Conservation (phyloP, 2,797 vertebrate genomes). For the Bothrops alternatus region DNA sequence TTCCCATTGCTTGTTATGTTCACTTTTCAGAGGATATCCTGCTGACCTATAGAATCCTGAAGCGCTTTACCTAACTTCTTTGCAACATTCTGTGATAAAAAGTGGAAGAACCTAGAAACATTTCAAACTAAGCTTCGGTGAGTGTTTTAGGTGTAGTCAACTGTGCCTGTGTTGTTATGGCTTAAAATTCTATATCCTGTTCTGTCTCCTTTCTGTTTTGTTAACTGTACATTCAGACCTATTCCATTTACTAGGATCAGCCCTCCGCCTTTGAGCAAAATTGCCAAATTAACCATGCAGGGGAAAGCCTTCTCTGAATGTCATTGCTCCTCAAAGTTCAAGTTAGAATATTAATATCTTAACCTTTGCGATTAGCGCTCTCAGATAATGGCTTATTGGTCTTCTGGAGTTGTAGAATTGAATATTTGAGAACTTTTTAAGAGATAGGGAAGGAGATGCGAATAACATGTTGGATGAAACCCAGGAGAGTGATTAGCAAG, state of each 20-base stretch:
- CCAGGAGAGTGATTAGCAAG: constrained; percentile 12
- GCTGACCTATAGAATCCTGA: neutral
- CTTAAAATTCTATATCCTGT: neutral
- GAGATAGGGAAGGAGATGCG: neutral
- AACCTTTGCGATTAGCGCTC: constrained; percentile 56
- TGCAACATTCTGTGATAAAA: neutral
- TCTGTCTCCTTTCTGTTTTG: neutral
- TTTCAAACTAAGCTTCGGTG: neutral
- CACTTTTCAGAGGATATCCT: neutral
- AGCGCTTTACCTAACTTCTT: neutral
- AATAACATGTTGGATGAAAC: constrained; percentile 7
- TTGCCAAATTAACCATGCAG: neutral
- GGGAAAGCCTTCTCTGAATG: constrained; percentile 40
- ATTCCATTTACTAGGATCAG: constrained; percentile 18
- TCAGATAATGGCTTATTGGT: constrained; percentile 35
- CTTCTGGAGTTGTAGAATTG: constrained; percentile 41
- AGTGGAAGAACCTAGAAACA: neutral
- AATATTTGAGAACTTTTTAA: constrained; percentile 18
- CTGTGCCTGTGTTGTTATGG: neutral
- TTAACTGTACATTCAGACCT: neutral
- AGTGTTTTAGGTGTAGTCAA: neutral
- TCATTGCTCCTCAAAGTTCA: constrained; percentile 47
- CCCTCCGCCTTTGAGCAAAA: constrained; percentile 1
- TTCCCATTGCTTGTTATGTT: neutral
- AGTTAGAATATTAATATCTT: constrained; percentile 54